Percentiles rank a stretch among this genome's conserved stretches.
Evolutionary conservation across 30 jellyfish, hydroid and myxozoan genomes (phyloP).

Genomic region (Mastigias papua): DNA sequence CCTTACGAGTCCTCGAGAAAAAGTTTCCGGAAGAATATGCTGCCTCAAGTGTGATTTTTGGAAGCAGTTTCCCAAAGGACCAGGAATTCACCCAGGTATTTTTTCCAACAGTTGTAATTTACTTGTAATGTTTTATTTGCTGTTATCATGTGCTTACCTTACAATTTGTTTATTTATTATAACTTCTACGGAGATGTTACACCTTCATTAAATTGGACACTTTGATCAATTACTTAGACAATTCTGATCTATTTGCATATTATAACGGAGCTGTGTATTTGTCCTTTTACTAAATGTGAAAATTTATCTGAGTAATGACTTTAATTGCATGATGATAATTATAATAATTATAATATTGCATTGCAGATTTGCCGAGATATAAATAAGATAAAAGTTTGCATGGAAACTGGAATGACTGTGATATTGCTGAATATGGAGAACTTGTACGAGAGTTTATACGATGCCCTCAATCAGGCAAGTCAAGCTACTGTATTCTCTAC

Average conservation of each 20-base stretch:
- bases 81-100: conserved; percentile 85
- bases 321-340: neutral
- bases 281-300: too few species aligned
- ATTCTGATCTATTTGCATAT: too few species aligned
- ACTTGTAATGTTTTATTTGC: neutral
- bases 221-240: too few species aligned
- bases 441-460: conserved; percentile 83
- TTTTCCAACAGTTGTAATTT: neutral
- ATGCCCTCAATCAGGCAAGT: conserved; percentile 86
- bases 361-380: conserved; percentile 79
- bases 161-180: too few species aligned
- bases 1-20: conserved; percentile 79
- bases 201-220: too few species aligned
- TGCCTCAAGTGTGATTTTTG: conserved; percentile 73
- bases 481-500: too few species aligned
- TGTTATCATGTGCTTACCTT: too few species aligned
- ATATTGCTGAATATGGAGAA: conserved; percentile 85
- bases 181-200: too few species aligned
- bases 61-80: conserved; percentile 88
- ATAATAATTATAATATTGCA: neutral
- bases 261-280: too few species aligned
- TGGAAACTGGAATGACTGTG: conserved; percentile 90
- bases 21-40: conserved; percentile 48
- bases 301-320: neutral
- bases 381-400: conserved; percentile 80